phyloP scores from a whole-genome alignment of 2,888 invertebrate species.

The Diloba caeruleocephala region DNA sequence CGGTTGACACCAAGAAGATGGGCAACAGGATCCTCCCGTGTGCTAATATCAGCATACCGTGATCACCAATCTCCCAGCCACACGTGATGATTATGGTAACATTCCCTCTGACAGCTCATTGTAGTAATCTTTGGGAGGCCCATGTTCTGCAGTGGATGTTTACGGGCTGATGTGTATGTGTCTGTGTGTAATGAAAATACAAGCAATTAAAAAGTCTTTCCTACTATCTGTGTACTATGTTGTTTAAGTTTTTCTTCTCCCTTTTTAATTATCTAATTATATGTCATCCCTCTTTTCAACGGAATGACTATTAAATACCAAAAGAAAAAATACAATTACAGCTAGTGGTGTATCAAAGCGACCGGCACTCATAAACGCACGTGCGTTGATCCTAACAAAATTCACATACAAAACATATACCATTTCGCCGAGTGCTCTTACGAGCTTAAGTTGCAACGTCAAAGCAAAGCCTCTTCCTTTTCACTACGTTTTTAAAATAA shows the following conservation, averaged over 20 bases:
- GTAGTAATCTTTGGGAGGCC: too few species aligned
- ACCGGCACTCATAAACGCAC: conserved; percentile 60
- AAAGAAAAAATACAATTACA: conserved; percentile 14
- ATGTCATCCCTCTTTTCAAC: conserved; percentile 13
- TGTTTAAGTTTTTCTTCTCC: neutral
- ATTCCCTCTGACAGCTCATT: too few species aligned
- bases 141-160: too few species aligned
- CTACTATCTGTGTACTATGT: too few species aligned
- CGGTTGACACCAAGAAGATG: too few species aligned
- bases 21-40: too few species aligned
- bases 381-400: conserved; percentile 59
- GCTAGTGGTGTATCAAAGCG: conserved; percentile 55
- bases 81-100: too few species aligned
- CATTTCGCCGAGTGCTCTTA: conserved; percentile 70
- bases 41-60: too few species aligned
- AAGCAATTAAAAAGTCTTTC: neutral
- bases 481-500: conserved; percentile 78
- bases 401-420: conserved; percentile 70
- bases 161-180: too few species aligned
- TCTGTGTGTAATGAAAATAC: neutral
- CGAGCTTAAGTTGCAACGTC: conserved; percentile 75
- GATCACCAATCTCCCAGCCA: too few species aligned
- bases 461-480: conserved; percentile 84
- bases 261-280: conserved; percentile 10
- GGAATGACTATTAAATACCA: conserved; percentile 10